Evolutionary conservation across 1,140 invertebrate genomes (phyloP), one percentile per base, ranked within the genome.

Genomic region (Stegodyphus mimosarum): DNA sequence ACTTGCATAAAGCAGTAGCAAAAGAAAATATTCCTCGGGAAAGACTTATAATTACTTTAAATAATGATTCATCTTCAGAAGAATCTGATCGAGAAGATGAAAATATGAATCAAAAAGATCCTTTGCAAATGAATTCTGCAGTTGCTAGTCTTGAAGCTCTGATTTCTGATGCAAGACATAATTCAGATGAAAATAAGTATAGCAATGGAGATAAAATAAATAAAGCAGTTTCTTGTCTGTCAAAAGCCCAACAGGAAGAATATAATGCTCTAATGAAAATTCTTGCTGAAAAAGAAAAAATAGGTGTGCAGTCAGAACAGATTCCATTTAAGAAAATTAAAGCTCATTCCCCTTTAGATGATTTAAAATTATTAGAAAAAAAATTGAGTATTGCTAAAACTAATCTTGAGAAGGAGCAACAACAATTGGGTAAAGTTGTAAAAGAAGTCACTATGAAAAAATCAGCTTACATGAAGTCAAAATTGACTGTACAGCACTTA

Each of bases 241-340:
- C 81, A 10, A 84, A 84, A 84, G 81, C 81, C 7, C 81, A 84
- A 70, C 81, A 84, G 33, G 81, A 84, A 70, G 72, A 84, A 55
- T 84, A 84, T 51, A 84, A 70, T 18, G n/a, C 18, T 1, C 76
- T 75, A 49, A 67, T 53, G 10, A 84, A 70, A 60, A 67, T 84
- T 69, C 50, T 84, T 7, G 73, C 72, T 60, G 71, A 75, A 60
- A 84, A 76, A 17, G 33, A 75, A 18, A n/a, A 51, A 7, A 18
- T 51, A 6, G 10, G n/a, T 69, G 15, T 49, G 11, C 17, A 0
- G 49, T 7, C 50, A 49, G 9, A 18, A 69, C 10, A 33, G 17
- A 11, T 55, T 50, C 33, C 64, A 76, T n/a, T 67, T 7, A 76
- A 84, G 33, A 33, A 33, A 33, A 33, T 33, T 33, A 33, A 33